A percentile compares a stretch with the other conserved stretches of the same genome.
Conservation (phyloP, 2,797 vertebrate species). For the Psittacula derbiana region DNA sequence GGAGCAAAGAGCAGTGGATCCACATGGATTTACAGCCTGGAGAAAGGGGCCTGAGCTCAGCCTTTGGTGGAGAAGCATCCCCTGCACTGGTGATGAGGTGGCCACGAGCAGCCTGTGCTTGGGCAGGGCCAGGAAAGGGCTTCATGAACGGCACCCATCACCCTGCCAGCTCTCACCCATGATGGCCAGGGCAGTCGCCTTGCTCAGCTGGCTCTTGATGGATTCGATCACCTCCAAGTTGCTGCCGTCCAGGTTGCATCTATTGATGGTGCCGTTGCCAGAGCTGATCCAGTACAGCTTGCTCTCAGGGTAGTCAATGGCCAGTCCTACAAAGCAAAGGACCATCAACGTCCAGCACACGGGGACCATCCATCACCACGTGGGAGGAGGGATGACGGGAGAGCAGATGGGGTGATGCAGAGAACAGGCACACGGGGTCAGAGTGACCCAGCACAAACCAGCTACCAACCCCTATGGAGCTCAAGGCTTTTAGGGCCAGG, state of each 20-base stretch:
- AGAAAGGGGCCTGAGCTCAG: background rate
- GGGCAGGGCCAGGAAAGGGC: background rate
- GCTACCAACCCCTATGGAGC: rapidly evolving
- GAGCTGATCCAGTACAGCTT: slow-evolving; percentile 98
- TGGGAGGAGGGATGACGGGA: rapidly evolving
- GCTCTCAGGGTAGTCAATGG: slow-evolving; percentile 89
- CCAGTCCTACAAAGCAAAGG: slow-evolving; percentile 81
- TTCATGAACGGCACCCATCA: rapidly evolving
- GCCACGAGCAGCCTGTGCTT: background rate
- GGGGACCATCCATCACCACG: rapidly evolving
- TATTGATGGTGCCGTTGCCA: slow-evolving; percentile 88
- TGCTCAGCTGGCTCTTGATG: slow-evolving; percentile 85
- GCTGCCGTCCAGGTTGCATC: slow-evolving; percentile 88
- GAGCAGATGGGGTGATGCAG: background rate
- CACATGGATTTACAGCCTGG: background rate
- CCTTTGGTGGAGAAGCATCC: background rate
- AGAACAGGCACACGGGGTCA: rapidly evolving
- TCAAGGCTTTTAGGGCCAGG: background rate
- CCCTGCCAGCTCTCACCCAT: slow-evolving; percentile 84
- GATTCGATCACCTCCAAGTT: slow-evolving; percentile 84
- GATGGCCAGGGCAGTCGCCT: slow-evolving; percentile 92
- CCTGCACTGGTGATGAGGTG: background rate
- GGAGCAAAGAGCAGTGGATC: background rate
- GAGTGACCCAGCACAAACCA: background rate
- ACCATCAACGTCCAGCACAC: rapidly evolving